phyloP scores from a whole-genome alignment of 2,113 vertebrate species.

The Speoplatyrhinus poulsoni region DNA sequence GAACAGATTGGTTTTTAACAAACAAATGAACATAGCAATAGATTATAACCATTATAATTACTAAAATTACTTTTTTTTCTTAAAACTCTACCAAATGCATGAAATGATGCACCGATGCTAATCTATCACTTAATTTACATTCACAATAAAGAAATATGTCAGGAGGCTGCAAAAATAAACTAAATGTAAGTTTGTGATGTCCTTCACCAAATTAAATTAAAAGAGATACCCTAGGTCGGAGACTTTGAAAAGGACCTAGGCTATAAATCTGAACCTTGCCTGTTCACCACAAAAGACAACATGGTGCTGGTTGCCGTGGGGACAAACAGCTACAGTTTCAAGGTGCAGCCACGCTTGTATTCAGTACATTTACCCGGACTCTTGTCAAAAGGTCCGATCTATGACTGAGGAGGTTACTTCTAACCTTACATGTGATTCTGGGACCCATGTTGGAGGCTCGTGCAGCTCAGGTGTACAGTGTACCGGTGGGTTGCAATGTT shows the following conservation, averaged over 20 bases:
- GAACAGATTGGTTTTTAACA: background rate
- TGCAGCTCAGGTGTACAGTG: no score
- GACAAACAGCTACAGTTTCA: constrained; percentile 29
- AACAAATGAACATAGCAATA: constrained; percentile 11
- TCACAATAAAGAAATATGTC: background rate
- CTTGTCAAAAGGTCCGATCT: background rate
- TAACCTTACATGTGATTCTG: background rate
- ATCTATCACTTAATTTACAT: background rate
- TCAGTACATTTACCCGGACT: constrained; percentile 1
- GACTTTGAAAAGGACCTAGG: constrained; percentile 12
- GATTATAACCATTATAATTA: background rate
- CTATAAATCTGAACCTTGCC: constrained; percentile 26
- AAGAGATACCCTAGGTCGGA: constrained; percentile 10
- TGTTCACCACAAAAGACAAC: constrained; percentile 8
- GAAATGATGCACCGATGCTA: background rate
- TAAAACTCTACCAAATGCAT: background rate
- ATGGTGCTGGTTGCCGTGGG: constrained; percentile 37
- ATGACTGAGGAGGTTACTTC: background rate
- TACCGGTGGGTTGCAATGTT: background rate
- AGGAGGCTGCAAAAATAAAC: background rate
- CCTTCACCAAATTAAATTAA: background rate
- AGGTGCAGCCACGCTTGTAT: constrained; percentile 39
- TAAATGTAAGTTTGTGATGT: background rate
- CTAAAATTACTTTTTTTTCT: background rate
- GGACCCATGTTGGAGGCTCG: background rate